Evolutionary conservation across 2,888 invertebrate species (phyloP).

Genomic region (Apamea monoglypha): DNA sequence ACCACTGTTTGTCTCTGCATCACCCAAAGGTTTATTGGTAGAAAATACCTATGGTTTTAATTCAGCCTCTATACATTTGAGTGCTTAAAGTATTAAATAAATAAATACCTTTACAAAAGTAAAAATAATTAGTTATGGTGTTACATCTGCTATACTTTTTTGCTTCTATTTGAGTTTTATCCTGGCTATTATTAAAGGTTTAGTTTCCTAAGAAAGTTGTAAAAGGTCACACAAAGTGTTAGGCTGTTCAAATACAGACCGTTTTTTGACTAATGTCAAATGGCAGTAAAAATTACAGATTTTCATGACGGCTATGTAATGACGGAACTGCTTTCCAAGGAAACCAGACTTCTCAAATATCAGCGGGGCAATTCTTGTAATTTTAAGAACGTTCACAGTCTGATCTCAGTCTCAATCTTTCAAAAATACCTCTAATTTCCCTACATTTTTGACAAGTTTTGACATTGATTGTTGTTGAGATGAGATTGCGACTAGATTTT

Average conservation of each 20-base stretch:
- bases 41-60: too few species aligned
- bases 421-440: too few species aligned
- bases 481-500: too few species aligned
- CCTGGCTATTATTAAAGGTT: background rate
- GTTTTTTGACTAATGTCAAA: background rate
- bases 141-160: background rate
- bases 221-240: background rate
- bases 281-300: background rate
- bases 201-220: background rate
- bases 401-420: too few species aligned
- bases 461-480: too few species aligned
- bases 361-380: background rate
- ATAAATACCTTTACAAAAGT: background rate
- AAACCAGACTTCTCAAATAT: background rate
- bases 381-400: too few species aligned
- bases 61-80: too few species aligned
- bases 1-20: too few species aligned
- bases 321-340: background rate
- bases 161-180: background rate
- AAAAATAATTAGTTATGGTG: conserved; percentile 5
- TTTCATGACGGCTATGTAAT: background rate
- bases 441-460: too few species aligned
- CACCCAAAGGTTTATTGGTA: too few species aligned
- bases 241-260: background rate
- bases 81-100: too few species aligned